phyloP scores from a whole-genome alignment of 1,140 invertebrate species.

The Drosophila ambigua region DNA sequence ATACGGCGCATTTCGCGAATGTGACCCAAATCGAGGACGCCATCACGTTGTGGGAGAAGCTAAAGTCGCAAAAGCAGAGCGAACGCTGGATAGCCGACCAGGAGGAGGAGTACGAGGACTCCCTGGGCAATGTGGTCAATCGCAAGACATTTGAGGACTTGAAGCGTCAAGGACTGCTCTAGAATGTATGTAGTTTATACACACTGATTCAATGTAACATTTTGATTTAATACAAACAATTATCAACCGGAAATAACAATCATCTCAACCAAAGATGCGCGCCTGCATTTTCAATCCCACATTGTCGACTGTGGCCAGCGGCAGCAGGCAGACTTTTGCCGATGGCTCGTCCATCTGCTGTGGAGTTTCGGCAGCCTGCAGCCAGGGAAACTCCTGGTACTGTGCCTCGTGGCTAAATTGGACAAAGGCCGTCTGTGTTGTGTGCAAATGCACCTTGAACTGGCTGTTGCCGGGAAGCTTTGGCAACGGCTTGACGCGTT shows the following conservation, averaged over 20 bases:
- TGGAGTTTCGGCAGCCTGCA: conserved; percentile 32
- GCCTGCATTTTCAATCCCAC: conserved; percentile 63
- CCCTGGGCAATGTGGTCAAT: conserved; percentile 99
- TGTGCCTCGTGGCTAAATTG: conserved; percentile 60
- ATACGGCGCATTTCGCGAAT: conserved; percentile 99
- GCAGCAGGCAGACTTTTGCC: conserved; percentile 39
- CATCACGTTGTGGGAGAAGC: conserved; percentile 97
- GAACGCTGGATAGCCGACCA: conserved; percentile 98
- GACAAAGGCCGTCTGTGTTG: conserved; percentile 64
- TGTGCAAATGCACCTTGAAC: conserved; percentile 74
- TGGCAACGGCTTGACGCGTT: conserved; percentile 59
- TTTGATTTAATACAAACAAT: conserved; percentile 21
- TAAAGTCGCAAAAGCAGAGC: conserved; percentile 96
- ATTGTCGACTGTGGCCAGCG: conserved; percentile 46
- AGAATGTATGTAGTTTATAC: conserved; percentile 54
- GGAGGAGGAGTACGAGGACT: conserved; percentile 99
- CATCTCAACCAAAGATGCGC: conserved; percentile 32
- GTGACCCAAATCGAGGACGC: conserved; percentile 99
- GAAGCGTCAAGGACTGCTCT: conserved; percentile 98
- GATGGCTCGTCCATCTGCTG: not conserved
- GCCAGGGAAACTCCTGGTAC: conserved; percentile 81
- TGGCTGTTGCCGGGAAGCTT: conserved; percentile 49
- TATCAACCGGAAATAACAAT: conserved; percentile 12
- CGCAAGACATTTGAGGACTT: conserved; percentile 99
- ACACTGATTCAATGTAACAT: conserved; percentile 3